phyloP scores from a whole-genome alignment of 2,797 vertebrate species.

The Phylloscopus collybita region DNA sequence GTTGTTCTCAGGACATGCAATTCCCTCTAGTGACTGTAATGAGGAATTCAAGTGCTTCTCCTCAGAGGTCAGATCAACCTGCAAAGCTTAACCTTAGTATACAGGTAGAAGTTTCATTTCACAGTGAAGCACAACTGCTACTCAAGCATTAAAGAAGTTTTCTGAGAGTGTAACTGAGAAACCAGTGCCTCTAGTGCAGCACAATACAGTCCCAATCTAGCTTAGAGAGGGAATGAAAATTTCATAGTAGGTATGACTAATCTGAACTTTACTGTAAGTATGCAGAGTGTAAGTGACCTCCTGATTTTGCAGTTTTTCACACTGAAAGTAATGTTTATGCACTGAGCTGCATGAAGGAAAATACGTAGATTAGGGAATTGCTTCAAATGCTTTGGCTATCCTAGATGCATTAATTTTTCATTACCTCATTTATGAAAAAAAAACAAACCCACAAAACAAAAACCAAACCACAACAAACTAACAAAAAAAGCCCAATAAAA shows the following conservation, averaged over 20 bases:
- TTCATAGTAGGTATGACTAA: neutral
- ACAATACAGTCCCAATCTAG: neutral
- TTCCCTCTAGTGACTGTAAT: neutral
- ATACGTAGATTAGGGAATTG: neutral
- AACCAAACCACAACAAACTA: neutral
- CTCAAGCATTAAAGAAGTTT: neutral
- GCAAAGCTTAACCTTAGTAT: neutral
- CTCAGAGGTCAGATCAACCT: neutral
- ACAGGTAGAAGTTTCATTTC: neutral
- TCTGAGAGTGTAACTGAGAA: neutral
- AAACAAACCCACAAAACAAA: neutral
- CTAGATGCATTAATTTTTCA: slow-evolving; percentile 61
- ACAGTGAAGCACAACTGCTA: neutral
- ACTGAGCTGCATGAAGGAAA: neutral
- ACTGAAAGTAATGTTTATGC: slow-evolving; percentile 31
- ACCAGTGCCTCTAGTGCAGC: neutral
- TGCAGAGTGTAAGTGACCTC: neutral
- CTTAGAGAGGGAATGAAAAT: slow-evolving; percentile 9
- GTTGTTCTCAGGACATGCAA: neutral
- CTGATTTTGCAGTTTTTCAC: slow-evolving; percentile 36
- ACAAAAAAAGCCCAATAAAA: neutral
- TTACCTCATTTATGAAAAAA: slow-evolving; percentile 32
- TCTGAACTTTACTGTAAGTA: neutral
- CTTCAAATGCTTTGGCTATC: slow-evolving; percentile 48
- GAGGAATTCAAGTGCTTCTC: neutral